A percentile compares a stretch with the other conserved stretches of the same genome.
Evolutionary conservation across 2,888 invertebrate species (phyloP).

Genomic region (Sepioteuthis lessoniana): DNA sequence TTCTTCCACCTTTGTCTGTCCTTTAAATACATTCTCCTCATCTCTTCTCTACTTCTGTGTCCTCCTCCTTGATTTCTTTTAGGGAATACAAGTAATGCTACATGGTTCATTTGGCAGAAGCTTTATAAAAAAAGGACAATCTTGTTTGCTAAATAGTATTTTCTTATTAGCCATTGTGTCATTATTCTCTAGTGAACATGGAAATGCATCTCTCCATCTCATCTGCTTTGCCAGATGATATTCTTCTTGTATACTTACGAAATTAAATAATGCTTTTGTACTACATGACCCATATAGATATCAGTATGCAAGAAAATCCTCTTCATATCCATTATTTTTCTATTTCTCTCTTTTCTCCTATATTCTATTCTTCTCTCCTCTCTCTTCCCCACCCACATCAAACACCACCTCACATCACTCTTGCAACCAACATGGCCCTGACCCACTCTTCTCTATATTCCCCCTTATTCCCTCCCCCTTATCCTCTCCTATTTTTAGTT

Average conservation of each 20-base stretch:
- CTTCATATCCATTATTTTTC: neutral
- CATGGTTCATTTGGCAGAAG: neutral
- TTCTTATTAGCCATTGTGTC: neutral
- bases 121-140: neutral
- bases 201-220: neutral
- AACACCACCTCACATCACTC: neutral
- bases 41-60: no score
- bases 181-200: neutral
- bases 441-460: neutral
- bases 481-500: neutral
- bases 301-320: neutral
- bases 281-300: neutral
- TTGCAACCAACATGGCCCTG: neutral
- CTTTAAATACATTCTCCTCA: neutral
- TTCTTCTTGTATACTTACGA: neutral
- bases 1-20: neutral
- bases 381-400: no score
- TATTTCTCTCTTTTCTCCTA: neutral
- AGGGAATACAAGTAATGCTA: neutral
- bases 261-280: neutral
- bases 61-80: no score
- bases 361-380: neutral
- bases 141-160: slow-evolving; percentile 17
- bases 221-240: neutral
- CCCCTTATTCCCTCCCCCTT: neutral